Evolutionary conservation across 1,140 invertebrate genomes (phyloP).

Genomic region (Danaus plexippus): DNA sequence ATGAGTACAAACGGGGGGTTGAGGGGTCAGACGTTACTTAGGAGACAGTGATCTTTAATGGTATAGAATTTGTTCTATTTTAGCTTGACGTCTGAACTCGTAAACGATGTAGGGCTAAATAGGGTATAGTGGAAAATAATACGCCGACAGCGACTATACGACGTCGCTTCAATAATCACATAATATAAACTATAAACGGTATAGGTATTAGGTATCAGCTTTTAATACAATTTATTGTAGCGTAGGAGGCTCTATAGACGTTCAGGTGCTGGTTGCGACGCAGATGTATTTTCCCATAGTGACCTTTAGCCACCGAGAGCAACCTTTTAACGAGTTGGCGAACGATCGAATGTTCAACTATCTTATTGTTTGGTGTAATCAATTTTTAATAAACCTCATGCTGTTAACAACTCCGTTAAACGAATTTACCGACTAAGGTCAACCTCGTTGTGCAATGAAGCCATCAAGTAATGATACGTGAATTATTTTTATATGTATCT

Average conservation of each 20-base stretch:
- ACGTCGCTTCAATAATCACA: too few species aligned
- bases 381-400: conserved; percentile 10
- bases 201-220: conserved; percentile 4
- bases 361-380: conserved; percentile 5
- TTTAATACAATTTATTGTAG: conserved; percentile 5
- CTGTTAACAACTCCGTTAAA: not conserved
- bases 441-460: too few species aligned
- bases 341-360: not conserved
- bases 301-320: conserved; percentile 25
- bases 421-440: too few species aligned
- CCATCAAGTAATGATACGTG: too few species aligned
- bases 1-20: conserved; percentile 43
- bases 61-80: conserved; percentile 24
- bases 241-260: conserved; percentile 1
- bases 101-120: conserved; percentile 48
- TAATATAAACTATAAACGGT: not conserved
- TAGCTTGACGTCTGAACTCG: conserved; percentile 21
- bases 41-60: conserved; percentile 11
- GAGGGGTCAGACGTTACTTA: conserved; percentile 15
- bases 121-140: conserved; percentile 31
- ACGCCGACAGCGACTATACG: conserved; percentile 17
- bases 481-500: too few species aligned
- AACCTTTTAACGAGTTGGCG: conserved; percentile 19
- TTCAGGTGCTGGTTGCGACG: conserved; percentile 5
- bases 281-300: conserved; percentile 13